Evolutionary conservation across 2,888 invertebrate genomes (phyloP).

Genomic region (Brachypalpus laphriformis): DNA sequence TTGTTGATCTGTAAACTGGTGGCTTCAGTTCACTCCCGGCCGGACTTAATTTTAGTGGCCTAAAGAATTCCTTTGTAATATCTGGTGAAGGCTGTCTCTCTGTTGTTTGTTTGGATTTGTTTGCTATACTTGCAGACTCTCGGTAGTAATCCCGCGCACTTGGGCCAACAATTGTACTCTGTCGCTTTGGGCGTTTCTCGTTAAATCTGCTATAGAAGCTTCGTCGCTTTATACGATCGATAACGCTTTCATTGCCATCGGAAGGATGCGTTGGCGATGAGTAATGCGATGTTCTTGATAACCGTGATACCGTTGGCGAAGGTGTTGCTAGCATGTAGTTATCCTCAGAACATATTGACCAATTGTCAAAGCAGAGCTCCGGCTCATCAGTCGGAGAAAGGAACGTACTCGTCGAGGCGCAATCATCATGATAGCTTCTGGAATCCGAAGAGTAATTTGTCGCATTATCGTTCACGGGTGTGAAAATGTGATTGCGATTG

Average conservation of each 20-base stretch:
- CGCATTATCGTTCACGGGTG: constrained; percentile 81
- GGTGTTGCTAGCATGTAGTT: constrained; percentile 81
- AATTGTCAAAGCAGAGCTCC: constrained; percentile 85
- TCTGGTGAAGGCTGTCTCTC: constrained; percentile 80
- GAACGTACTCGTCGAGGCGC: constrained; percentile 82
- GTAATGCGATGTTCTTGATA: constrained; percentile 83
- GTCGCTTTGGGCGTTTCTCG: constrained; percentile 89
- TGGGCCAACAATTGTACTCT: constrained; percentile 87
- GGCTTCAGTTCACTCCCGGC: constrained; percentile 81
- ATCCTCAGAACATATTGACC: constrained; percentile 87
- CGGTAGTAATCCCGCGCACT: constrained; percentile 84
- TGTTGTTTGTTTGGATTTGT: constrained; percentile 75
- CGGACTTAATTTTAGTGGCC: constrained; percentile 80
- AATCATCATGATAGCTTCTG: constrained; percentile 82
- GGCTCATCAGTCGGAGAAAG: constrained; percentile 86
- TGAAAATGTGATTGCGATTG: constrained; percentile 80
- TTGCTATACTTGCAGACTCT: constrained; percentile 75
- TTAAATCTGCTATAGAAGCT: constrained; percentile 95
- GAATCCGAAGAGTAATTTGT: constrained; percentile 82
- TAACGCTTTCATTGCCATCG: constrained; percentile 88
- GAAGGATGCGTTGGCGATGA: constrained; percentile 80
- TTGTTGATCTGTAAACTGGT: constrained; percentile 78
- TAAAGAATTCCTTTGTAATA: constrained; percentile 80
- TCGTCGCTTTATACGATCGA: constrained; percentile 93
- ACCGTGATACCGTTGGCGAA: constrained; percentile 81